phyloP scores from a whole-genome alignment of 2,113 vertebrate genomes.

The Rattus norvegicus region GRCr8 NC_086039.1:15225501-15226000 shows the following conservation, averaged over 20 bases:
- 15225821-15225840: slow-evolving; percentile 7
- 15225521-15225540: slow-evolving; percentile 30
- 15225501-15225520: slow-evolving; percentile 27
- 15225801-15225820: not conserved
- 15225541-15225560: no score
- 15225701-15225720: slow-evolving; percentile 7
- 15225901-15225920: not conserved
- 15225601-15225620: no score
- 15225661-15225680: slow-evolving; percentile 19
- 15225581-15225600: no score
- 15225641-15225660: slow-evolving; percentile 35
- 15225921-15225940: not conserved
- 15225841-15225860: slow-evolving; percentile 8
- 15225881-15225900: not conserved
- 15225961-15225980: not conserved
- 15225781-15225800: not conserved
- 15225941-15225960: not conserved
- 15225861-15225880: not conserved
- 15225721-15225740: slow-evolving; percentile 1
- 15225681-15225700: not conserved
- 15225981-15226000: not conserved
- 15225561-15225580: no score
- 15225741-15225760: not conserved
- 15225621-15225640: no score
- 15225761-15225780: not conserved